Percentiles rank a stretch among this genome's conserved stretches.
Conservation (phyloP, 2,797 vertebrate genomes). For the Eidolon dupreanum region DNA sequence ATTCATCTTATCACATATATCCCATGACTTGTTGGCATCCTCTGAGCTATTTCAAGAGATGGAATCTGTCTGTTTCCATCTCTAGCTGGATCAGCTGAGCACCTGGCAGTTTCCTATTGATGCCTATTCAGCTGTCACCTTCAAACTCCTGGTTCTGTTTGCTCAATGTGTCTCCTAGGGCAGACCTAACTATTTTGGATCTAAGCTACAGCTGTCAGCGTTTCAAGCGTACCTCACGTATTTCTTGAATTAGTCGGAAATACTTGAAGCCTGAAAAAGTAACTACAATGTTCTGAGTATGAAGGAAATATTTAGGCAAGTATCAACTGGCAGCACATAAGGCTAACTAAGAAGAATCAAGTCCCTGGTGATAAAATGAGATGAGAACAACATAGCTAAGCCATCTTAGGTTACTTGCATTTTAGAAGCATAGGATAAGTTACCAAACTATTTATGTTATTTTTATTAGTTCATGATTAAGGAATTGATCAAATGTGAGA, state of each 20-base stretch:
- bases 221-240: conserved; percentile 69
- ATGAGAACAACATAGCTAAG: conserved; percentile 43
- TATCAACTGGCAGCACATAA: conserved; percentile 70
- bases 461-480: conserved; percentile 69
- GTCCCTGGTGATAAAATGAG: conserved; percentile 55
- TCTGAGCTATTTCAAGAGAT: conserved; percentile 72
- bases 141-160: conserved; percentile 63
- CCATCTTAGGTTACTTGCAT: conserved; percentile 67
- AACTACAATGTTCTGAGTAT: conserved; percentile 70
- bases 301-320: conserved; percentile 76
- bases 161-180: conserved; percentile 45
- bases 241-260: conserved; percentile 74
- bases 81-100: conserved; percentile 63
- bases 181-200: conserved; percentile 69
- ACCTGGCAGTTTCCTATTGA: conserved; percentile 73
- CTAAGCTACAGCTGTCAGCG: conserved; percentile 70
- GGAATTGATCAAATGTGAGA: conserved; percentile 64
- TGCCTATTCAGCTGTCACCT: conserved; percentile 75
- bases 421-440: conserved; percentile 60
- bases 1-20: conserved; percentile 10
- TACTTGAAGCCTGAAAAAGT: conserved; percentile 73
- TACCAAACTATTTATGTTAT: conserved; percentile 59
- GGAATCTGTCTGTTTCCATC: conserved; percentile 59
- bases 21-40: conserved; percentile 56
- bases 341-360: conserved; percentile 48